phyloP scores from a whole-genome alignment of 2,113 vertebrate species.

The Hyla sarda region DNA sequence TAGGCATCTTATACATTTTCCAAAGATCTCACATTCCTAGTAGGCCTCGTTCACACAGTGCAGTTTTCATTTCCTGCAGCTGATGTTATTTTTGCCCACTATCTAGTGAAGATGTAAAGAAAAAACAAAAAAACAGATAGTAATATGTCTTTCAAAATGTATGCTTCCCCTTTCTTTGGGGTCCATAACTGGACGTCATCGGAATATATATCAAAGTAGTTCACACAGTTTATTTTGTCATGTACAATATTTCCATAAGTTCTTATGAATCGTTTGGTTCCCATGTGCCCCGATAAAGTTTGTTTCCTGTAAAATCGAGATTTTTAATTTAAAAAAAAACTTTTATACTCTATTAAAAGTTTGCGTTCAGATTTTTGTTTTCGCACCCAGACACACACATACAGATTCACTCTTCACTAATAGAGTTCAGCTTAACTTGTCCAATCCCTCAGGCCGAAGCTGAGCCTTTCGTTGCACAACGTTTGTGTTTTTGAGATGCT shows the following conservation, averaged over 20 bases:
- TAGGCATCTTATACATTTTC: too few relatives aligned
- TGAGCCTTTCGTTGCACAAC: conserved; percentile 18
- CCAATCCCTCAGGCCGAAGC: conserved; percentile 3
- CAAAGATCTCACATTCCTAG: neutral
- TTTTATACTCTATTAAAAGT: too few relatives aligned
- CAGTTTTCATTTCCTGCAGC: conserved; percentile 1
- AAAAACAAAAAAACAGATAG: neutral
- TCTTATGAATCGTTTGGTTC: neutral
- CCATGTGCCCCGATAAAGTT: neutral
- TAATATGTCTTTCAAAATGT: too few relatives aligned
- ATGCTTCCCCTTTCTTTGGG: neutral
- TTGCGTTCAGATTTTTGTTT: neutral
- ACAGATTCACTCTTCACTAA: neutral
- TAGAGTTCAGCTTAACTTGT: neutral
- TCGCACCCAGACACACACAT: neutral
- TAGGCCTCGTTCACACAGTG: neutral
- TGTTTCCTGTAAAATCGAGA: neutral
- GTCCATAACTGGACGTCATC: neutral
- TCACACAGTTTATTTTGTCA: neutral
- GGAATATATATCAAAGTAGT: neutral
- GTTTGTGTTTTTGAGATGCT: conserved; percentile 18
- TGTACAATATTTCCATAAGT: neutral
- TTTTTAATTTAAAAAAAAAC: too few relatives aligned
- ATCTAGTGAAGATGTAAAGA: neutral
- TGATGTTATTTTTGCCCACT: neutral